A percentile compares a stretch with the other conserved stretches of the same genome.
Conservation (phyloP, 2,113 vertebrate species). For the Morphnarchus princeps region DNA sequence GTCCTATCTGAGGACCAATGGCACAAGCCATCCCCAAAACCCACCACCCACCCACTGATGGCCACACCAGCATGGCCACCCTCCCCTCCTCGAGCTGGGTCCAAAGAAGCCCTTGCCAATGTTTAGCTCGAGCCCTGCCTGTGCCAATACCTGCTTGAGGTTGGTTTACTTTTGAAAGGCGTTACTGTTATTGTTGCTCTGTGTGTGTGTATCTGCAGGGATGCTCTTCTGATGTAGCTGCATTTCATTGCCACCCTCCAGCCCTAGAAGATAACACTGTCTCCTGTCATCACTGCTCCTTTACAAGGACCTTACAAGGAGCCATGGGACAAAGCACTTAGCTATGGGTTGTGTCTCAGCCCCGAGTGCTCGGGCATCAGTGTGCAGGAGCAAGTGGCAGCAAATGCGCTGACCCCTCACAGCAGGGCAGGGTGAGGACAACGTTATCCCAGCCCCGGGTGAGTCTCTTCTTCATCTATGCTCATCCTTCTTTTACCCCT, state of each 20-base stretch:
- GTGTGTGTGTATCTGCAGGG: background rate
- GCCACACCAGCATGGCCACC: rapidly evolving
- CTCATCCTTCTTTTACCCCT: background rate
- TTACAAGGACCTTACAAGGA: background rate
- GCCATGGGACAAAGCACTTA: background rate
- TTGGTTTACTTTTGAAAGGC: background rate
- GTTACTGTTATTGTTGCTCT: rapidly evolving
- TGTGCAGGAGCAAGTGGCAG: background rate
- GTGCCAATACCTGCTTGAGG: background rate
- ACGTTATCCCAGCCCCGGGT: background rate
- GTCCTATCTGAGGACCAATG: background rate
- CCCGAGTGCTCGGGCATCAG: rapidly evolving
- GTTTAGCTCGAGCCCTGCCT: background rate
- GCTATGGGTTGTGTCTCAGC: background rate
- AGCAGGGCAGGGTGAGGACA: rapidly evolving
- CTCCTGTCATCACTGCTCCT: background rate
- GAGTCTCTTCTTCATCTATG: background rate
- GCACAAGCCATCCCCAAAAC: background rate
- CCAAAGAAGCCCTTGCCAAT: background rate
- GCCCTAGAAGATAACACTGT: background rate
- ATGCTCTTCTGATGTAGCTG: background rate
- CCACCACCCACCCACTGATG: background rate
- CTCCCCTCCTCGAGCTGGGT: background rate
- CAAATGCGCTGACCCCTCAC: rapidly evolving
- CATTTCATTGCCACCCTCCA: background rate